phyloP scores from a whole-genome alignment of 2,888 invertebrate species.

The Acleris laterana region DNA sequence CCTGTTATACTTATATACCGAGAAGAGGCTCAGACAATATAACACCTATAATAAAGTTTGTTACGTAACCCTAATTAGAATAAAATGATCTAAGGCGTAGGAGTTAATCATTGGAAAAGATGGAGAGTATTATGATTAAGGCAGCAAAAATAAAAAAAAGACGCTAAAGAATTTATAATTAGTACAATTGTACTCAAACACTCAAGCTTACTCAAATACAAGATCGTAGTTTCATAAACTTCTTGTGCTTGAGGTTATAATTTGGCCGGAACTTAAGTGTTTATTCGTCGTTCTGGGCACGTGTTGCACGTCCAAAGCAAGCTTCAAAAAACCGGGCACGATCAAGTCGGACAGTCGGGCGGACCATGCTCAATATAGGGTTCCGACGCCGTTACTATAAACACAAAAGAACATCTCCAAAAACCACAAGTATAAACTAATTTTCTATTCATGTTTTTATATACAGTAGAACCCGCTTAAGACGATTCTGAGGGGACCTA shows the following conservation, averaged over 20 bases:
- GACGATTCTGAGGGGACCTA: too few species aligned
- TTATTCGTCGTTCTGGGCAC: conserved; percentile 46
- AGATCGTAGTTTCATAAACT: not conserved
- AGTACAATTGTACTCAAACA: not conserved
- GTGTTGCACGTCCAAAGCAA: conserved; percentile 35
- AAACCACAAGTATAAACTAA: too few species aligned
- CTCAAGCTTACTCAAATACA: not conserved
- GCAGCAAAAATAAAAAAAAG: too few species aligned
- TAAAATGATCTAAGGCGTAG: not conserved
- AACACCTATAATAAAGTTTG: conserved; percentile 12
- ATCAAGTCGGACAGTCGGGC: too few species aligned
- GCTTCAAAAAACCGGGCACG: too few species aligned
- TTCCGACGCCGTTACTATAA: too few species aligned
- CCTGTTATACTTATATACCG: conserved; percentile 39
- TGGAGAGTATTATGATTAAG: too few species aligned
- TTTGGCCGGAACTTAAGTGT: not conserved
- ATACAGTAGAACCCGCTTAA: too few species aligned
- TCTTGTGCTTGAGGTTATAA: not conserved
- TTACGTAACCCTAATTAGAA: conserved; percentile 6
- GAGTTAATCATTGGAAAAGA: not conserved
- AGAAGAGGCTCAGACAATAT: conserved; percentile 1
- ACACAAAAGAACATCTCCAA: too few species aligned
- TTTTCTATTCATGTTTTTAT: too few species aligned
- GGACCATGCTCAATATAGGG: too few species aligned
- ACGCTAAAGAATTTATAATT: too few species aligned